Percentiles rank a stretch among this genome's conserved stretches.
These are phyloP conservation scores for Esox lucius DNA, from an alignment of 2,797 vertebrate species.

Conservation along the genomic window DNA sequence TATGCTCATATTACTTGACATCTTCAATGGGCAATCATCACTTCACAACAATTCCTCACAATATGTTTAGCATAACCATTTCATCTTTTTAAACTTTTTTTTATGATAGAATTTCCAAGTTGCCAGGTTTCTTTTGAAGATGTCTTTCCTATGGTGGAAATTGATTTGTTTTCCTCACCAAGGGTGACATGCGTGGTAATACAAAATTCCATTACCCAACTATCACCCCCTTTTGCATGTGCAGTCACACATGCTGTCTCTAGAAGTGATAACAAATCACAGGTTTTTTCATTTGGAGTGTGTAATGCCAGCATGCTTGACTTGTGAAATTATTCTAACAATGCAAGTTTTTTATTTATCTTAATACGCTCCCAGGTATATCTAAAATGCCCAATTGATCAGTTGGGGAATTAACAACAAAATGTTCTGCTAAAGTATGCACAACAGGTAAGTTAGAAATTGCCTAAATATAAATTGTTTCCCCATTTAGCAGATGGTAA, in stretches of 20 bases:
- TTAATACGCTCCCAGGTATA: too few relatives aligned
- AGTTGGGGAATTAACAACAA: too few relatives aligned
- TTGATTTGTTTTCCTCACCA: constrained; percentile 11
- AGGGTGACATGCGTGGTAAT: constrained; percentile 5
- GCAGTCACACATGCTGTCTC: neutral
- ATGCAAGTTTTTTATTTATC: too few relatives aligned
- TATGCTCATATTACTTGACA: neutral
- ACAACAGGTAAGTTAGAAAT: too few relatives aligned
- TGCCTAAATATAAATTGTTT: too few relatives aligned
- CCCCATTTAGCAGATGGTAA: too few relatives aligned
- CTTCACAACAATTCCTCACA: constrained; percentile 5
- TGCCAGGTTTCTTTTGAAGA: neutral
- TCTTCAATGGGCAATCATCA: neutral
- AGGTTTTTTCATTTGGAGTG: too few relatives aligned
- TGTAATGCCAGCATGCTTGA: too few relatives aligned
- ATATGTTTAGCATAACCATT: neutral
- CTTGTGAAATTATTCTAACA: too few relatives aligned
- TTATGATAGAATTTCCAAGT: neutral
- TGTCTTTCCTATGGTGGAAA: neutral
- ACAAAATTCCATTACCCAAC: constrained; percentile 4
- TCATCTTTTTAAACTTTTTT: neutral
- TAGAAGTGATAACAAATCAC: too few relatives aligned
- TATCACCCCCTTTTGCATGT: constrained; percentile 4
- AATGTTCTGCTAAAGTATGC: too few relatives aligned
- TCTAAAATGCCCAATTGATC: too few relatives aligned